Evolutionary conservation across 2,888 invertebrate species (phyloP).

Genomic region (Sphinx pinastri): DNA sequence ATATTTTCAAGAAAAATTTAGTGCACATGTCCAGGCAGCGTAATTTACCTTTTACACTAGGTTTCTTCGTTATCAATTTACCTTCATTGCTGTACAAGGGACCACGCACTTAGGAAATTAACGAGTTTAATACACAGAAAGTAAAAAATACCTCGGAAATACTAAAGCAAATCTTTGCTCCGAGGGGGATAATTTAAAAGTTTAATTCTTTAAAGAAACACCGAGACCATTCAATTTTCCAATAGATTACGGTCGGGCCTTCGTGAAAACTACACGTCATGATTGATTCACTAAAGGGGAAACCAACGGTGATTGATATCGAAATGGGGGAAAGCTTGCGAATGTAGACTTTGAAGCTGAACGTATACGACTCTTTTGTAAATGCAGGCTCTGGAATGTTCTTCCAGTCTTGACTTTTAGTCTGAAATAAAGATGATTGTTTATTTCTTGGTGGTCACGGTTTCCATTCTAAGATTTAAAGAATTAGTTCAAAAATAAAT

Average conservation of each 20-base stretch:
- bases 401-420: too few relatives aligned
- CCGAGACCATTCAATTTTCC: conserved; percentile 42
- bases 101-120: neutral
- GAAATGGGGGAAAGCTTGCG: conserved; percentile 9
- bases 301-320: conserved; percentile 28
- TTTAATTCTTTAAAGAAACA: conserved; percentile 25
- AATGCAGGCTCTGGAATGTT: neutral
- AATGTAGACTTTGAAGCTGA: neutral
- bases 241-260: conserved; percentile 39
- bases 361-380: neutral
- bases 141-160: neutral
- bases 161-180: conserved; percentile 4
- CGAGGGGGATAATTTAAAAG: conserved; percentile 15
- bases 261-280: conserved; percentile 26
- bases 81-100: neutral
- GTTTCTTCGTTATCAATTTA: neutral
- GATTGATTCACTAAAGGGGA: conserved; percentile 28
- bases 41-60: neutral
- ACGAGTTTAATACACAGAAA: neutral
- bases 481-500: too few relatives aligned
- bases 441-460: too few relatives aligned
- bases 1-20: too few relatives aligned
- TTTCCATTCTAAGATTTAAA: too few relatives aligned
- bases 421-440: too few relatives aligned
- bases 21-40: too few relatives aligned